These are phyloP conservation scores for Anarhynchus alexandrinus DNA, from an alignment of 2,113 vertebrate genomes.

Conservation along the genomic window DNA sequence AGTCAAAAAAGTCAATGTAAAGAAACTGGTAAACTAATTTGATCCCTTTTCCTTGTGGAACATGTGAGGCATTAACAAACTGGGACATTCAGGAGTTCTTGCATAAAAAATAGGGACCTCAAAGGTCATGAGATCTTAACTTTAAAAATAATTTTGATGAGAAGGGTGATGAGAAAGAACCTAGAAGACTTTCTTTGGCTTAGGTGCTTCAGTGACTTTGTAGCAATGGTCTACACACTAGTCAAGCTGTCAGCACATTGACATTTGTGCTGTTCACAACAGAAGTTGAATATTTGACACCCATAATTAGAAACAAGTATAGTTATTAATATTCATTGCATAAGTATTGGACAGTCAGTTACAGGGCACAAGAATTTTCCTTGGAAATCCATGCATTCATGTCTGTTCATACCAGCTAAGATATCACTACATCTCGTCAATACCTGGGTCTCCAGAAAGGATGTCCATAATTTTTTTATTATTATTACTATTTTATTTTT, in stretches of 20 bases:
- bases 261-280: not conserved
- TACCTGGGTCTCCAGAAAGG: not conserved
- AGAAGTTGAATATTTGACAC: not conserved
- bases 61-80: not conserved
- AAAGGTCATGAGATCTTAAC: not conserved
- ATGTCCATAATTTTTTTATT: not conserved
- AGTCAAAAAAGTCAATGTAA: not conserved
- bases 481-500: not conserved
- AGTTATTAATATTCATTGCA: not conserved
- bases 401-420: not conserved
- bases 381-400: not conserved
- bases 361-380: not conserved
- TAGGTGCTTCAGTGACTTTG: not conserved
- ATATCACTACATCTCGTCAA: not conserved
- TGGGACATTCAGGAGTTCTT: not conserved
- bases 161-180: not conserved
- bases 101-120: not conserved
- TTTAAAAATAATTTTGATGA: not conserved
- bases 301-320: not conserved
- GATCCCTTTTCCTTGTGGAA: not conserved
- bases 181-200: not conserved
- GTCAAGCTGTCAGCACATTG: not conserved
- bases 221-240: not conserved
- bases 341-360: not conserved
- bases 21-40: not conserved